Base-by-base conservation (phyloP, 2,113 vertebrate species). In the Coryphaenoides rupestris region DNA sequence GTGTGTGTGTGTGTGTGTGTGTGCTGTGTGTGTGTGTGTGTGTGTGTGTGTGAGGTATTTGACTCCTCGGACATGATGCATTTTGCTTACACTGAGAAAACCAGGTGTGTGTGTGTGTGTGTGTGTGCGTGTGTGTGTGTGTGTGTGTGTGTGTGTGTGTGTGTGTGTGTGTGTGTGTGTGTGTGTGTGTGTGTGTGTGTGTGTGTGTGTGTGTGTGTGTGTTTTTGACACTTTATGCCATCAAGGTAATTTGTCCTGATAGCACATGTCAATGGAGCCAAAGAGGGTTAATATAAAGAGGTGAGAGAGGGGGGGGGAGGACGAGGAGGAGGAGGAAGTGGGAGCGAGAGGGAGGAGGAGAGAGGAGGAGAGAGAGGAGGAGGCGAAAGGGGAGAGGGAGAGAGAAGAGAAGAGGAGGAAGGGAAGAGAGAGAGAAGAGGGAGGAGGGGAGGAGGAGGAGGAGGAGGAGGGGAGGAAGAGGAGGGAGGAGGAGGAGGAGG, bases 231-330 rank as follows among this genome's bases (percentile, higher is more conserved):
- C 65, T 72, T 76, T 73, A 77, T 77, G 83, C 75, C 76, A 76
- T 77, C 65, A 82, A 75, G 79, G 72, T 59, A 69, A 86, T 78
- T 61, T 72, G 63, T 65, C 65, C 60, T 76, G 77, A 86, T 73
- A 63, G 68, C 76, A 79, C 60, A 76, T 76, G 77, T 85, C 76
- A 74, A 64, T 77, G 70, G 78, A 71, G 63, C 63, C 67, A 70
- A 72, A 79, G 63, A 70, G 68, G 65, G 72, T 80, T 79, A 79
- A 83, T 79, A 73, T 58, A 63, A 69, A 79, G 58, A 68, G 57
- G 57, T 68, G 65, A 60, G 49, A 63, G 57, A 62, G 45, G 54
- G 52, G 22, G 52, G 55, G 19, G 21, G 45, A 56, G 4, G 56
- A 59, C 17, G 56, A n/a, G 17, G 17, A n/a, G 47, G 47, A 50